These are phyloP conservation scores for Crotalus helleri DNA, from an alignment of 2,113 vertebrate genomes.

Conservation along the genomic window DNA sequence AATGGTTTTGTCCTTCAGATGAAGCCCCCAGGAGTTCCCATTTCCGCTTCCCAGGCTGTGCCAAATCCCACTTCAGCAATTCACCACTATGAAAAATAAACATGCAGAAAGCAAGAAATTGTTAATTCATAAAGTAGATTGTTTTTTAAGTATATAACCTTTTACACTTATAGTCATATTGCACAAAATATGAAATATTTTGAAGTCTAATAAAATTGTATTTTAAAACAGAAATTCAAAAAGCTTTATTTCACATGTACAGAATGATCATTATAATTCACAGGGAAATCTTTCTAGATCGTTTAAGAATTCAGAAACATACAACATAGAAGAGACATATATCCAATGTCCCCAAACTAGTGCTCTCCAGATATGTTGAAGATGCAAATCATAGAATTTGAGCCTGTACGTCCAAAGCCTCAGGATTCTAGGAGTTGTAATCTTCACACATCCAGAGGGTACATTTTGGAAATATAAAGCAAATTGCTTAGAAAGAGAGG, in stretches of 20 bases:
- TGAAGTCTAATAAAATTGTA: background rate
- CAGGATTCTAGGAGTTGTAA: background rate
- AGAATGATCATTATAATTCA: background rate
- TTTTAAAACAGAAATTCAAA: background rate
- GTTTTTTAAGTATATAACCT: background rate
- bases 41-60: constrained; percentile 79
- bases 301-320: background rate
- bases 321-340: background rate
- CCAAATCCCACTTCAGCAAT: constrained; percentile 87
- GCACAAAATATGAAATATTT: background rate
- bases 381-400: background rate
- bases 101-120: background rate
- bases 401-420: background rate
- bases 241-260: background rate
- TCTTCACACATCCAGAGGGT: background rate
- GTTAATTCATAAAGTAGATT: background rate
- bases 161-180: background rate
- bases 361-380: background rate
- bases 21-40: constrained; percentile 81
- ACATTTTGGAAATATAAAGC: background rate
- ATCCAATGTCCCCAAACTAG: background rate
- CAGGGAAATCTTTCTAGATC: background rate
- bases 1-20: constrained; percentile 89
- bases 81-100: constrained; percentile 78
- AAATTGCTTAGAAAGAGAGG: background rate